Percentiles rank a stretch among this genome's conserved stretches.
Evolutionary conservation across 2,113 vertebrate genomes (phyloP).

Genomic region (Vireo altiloquus): DNA sequence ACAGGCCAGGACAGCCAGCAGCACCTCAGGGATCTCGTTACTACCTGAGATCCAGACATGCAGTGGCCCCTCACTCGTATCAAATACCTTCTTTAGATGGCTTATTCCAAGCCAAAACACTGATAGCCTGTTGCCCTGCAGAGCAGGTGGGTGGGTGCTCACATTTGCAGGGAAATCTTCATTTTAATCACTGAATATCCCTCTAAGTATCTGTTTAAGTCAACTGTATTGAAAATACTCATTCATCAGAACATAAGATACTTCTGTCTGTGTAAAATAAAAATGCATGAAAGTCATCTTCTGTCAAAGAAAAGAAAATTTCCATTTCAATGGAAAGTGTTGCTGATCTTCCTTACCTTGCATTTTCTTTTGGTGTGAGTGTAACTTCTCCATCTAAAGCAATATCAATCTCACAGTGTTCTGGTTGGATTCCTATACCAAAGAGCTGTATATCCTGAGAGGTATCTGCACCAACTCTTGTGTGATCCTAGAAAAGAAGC

Average conservation of each 20-base stretch:
- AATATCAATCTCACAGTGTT: constrained; percentile 92
- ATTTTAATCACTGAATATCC: background rate
- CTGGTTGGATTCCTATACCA: constrained; percentile 93
- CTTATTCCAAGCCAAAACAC: background rate
- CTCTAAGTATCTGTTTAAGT: background rate
- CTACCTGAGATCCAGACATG: background rate
- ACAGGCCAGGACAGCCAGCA: background rate
- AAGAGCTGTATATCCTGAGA: constrained; percentile 99
- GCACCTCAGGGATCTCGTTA: background rate
- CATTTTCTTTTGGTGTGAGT: constrained; percentile 86
- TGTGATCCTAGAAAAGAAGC: constrained; percentile 81
- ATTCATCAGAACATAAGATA: background rate
- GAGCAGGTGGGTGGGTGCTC: background rate
- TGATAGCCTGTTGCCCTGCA: background rate
- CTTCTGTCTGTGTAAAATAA: background rate
- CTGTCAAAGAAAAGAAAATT: background rate
- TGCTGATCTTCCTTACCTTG: constrained; percentile 78
- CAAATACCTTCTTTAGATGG: rapidly evolving
- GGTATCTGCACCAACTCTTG: constrained; percentile 90
- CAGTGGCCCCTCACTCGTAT: background rate
- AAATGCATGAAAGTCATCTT: background rate
- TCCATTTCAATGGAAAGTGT: background rate
- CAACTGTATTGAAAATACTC: background rate
- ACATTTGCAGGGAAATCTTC: background rate
- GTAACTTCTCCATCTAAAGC: constrained; percentile 87